Evolutionary conservation across 2,113 vertebrate species (phyloP).

Genomic region (Trogon melanurus): DNA sequence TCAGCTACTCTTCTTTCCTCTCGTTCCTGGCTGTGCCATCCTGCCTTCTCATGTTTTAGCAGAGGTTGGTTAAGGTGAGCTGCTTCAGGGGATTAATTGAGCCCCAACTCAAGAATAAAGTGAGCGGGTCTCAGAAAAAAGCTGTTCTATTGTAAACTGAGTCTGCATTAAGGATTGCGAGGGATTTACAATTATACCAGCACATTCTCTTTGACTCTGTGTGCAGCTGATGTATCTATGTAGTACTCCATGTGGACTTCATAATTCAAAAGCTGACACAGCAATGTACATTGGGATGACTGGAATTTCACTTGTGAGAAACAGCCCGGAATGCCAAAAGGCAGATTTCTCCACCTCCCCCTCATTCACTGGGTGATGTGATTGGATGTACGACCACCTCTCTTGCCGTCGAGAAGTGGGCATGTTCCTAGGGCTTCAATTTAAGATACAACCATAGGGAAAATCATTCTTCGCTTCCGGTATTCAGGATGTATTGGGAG

Average conservation of each 20-base stretch:
- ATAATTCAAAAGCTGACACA: not conserved
- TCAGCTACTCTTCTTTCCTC: not conserved
- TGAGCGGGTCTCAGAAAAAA: not conserved
- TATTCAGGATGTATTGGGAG: not conserved
- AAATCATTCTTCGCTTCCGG: not conserved
- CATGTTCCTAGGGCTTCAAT: not conserved
- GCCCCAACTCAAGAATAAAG: not conserved
- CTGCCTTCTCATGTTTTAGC: not conserved
- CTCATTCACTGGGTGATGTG: not conserved
- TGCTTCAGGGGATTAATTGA: not conserved
- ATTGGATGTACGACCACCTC: rapidly evolving
- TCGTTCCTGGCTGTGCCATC: not conserved
- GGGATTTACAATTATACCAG: not conserved
- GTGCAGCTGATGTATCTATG: not conserved
- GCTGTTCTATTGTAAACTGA: not conserved
- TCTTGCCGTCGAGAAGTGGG: not conserved
- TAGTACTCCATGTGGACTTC: not conserved
- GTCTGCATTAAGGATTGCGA: not conserved
- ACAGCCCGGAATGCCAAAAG: not conserved
- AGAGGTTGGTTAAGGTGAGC: not conserved
- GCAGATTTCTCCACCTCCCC: not conserved
- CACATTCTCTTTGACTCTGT: not conserved
- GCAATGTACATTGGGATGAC: not conserved
- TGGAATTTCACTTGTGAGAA: not conserved
- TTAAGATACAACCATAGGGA: not conserved